phyloP scores from a whole-genome alignment of 2,113 vertebrate genomes.

The Phodopus roborovskii region DNA sequence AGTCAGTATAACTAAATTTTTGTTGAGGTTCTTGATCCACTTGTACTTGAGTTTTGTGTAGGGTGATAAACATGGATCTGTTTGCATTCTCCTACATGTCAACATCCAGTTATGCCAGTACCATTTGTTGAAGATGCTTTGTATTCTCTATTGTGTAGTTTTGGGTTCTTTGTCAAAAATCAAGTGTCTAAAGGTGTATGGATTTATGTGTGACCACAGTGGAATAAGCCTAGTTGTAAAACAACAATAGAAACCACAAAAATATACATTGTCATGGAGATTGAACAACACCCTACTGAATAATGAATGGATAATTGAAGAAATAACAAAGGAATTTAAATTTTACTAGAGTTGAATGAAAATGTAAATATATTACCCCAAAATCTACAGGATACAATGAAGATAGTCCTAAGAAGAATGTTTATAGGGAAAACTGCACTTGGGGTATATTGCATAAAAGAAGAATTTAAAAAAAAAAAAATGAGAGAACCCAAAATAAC shows the following conservation, averaged over 20 bases:
- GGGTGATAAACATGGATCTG: neutral
- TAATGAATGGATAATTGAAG: neutral
- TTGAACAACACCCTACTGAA: neutral
- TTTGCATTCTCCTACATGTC: neutral
- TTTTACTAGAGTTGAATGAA: neutral
- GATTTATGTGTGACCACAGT: neutral
- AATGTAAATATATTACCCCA: neutral
- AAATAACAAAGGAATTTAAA: neutral
- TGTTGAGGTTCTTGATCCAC: neutral
- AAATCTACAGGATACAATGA: neutral
- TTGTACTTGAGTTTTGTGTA: neutral
- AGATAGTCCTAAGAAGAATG: neutral
- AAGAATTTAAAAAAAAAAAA: neutral
- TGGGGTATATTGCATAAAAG: neutral
- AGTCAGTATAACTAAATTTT: neutral
- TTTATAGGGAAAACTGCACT: neutral
- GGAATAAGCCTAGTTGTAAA: neutral
- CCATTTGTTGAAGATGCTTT: neutral
- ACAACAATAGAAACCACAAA: neutral
- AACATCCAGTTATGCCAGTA: neutral
- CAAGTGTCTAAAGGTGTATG: neutral
- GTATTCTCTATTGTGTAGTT: neutral
- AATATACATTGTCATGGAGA: neutral
- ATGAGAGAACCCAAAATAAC: neutral
- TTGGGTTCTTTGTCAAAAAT: neutral